Evolutionary conservation across 2,797 vertebrate species (phyloP).

Genomic region (Dicrostonyx torquatus): DNA sequence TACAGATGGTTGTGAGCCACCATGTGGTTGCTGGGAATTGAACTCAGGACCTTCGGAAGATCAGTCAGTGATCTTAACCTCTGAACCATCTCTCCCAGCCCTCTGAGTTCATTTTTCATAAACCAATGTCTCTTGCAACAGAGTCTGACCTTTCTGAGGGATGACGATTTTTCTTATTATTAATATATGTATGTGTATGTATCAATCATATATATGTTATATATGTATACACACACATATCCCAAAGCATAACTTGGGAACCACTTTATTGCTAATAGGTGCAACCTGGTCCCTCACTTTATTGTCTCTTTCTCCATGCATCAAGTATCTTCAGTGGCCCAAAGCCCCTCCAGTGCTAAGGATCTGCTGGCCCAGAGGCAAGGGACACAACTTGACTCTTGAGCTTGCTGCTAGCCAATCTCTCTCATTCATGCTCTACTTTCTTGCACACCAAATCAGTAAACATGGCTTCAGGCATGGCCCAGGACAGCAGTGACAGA

Average conservation of each 20-base stretch:
- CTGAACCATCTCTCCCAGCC: too few species aligned
- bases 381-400: slow-evolving; percentile 38
- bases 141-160: neutral
- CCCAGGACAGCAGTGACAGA: slow-evolving; percentile 61
- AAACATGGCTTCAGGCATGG: slow-evolving; percentile 64
- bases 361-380: slow-evolving; percentile 51
- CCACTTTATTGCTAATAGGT: slow-evolving; percentile 75
- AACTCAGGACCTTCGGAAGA: too few species aligned
- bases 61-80: too few species aligned
- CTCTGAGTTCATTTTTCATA: slow-evolving; percentile 11
- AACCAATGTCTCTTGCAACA: neutral
- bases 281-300: slow-evolving; percentile 8
- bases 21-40: too few species aligned
- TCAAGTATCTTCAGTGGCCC: slow-evolving; percentile 2
- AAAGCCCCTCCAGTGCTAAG: slow-evolving; percentile 61
- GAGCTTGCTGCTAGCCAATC: neutral
- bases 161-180: neutral
- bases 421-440: slow-evolving; percentile 37
- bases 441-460: slow-evolving; percentile 78
- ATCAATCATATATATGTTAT: neutral
- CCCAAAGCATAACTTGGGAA: slow-evolving; percentile 67
- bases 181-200: neutral
- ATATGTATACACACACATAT: neutral
- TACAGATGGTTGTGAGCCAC: too few species aligned
- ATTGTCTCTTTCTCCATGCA: neutral